Base-by-base conservation (phyloP, 2,888 invertebrate genomes). In the Macrophya annulata region DNA sequence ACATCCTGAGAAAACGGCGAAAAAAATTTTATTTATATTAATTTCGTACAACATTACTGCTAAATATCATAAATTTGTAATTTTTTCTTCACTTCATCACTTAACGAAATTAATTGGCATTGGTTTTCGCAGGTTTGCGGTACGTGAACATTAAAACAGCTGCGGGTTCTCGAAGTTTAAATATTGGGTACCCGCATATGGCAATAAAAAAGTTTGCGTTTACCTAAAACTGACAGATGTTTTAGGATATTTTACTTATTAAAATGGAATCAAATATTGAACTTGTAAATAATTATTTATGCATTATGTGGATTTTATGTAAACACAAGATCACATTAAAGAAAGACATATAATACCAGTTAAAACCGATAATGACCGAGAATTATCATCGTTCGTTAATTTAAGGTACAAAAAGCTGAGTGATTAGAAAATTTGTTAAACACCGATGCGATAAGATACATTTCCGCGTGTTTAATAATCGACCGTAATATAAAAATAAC, bases 221-320 rank as follows among this genome's bases (percentile, higher is more conserved):
- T 55, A 55, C 55, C n/a, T 55, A n/a, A 55, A 55, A n/a, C 55
- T n/a, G 55, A n/a, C 55, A 55, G n/a, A 55, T 55, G n/a, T 62
- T 62, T 72, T 1, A 72, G 25, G 21, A 48, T 12, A 45, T 74
- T 15, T 74, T 43, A 48, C 45, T 74, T 45, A 12, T 25, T 43
- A 17, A 43, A 21, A 21, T 25, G n/a, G n/a, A 74, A 25, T 4
- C 74, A 74, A 74, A 74, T 74, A 45, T 74, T 43, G 74, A 74
- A 25, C 21, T 48, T 74, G 15, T 12, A 21, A 74, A 43, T 55
- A 8, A 6, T n/a, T 55, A 3, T 10, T 17, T n/a, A 55, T n/a
- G 55, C n/a, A 31, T 3, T 55, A n/a, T 51, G 17, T 6, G 31
- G 17, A 4, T 55, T 5, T 4, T 5, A 51, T 5, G 17, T 17